phyloP scores from a whole-genome alignment of 2,113 vertebrate genomes.

The Scalopus aquaticus region DNA sequence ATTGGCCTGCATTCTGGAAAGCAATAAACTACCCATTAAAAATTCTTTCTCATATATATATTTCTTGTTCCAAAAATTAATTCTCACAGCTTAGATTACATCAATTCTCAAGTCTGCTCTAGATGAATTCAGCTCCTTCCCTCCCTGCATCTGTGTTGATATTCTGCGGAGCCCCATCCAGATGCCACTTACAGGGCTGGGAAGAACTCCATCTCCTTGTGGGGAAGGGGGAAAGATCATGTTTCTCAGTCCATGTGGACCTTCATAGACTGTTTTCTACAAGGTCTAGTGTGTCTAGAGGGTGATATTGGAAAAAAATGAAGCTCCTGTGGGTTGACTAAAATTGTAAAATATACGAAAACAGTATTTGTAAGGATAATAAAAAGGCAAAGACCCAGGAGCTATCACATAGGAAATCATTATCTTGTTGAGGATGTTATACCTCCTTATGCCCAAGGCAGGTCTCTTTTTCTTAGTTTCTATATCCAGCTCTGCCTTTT shows the following conservation, averaged over 20 bases:
- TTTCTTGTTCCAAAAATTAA: neutral
- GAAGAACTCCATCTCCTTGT: neutral
- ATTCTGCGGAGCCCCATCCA: neutral
- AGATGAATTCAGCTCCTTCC: neutral
- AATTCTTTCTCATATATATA: neutral
- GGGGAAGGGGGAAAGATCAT: neutral
- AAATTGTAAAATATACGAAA: slow-evolving; percentile 8
- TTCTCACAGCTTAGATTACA: neutral
- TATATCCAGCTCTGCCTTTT: neutral
- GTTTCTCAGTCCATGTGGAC: neutral
- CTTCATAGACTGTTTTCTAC: neutral
- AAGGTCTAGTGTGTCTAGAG: neutral
- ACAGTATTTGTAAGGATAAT: neutral
- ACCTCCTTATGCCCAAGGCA: neutral
- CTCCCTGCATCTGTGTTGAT: neutral
- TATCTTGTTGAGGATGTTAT: neutral
- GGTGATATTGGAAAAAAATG: neutral
- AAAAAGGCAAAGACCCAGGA: neutral
- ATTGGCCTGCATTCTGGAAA: neutral
- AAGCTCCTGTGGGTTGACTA: neutral
- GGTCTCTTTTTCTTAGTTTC: neutral
- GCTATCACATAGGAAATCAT: neutral
- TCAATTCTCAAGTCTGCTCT: neutral
- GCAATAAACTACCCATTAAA: neutral
- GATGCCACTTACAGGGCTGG: neutral